A percentile compares a stretch with the other conserved stretches of the same genome.
Conservation (phyloP, 2,113 vertebrate species). For the Dasyprocta punctata region DNA sequence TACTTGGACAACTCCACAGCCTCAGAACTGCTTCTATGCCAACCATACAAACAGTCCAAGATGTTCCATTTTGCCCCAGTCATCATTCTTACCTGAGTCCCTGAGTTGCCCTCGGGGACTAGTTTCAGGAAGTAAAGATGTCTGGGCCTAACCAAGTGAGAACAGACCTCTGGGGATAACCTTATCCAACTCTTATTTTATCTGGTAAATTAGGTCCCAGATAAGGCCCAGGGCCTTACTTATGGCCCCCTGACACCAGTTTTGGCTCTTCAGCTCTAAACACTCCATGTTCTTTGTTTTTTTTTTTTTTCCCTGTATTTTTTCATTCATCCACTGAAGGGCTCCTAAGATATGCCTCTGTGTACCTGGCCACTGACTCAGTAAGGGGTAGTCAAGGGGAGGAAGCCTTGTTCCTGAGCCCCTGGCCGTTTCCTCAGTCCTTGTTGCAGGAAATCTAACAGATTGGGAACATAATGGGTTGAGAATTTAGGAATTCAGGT, state of each 20-base stretch:
- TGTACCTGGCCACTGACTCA: not conserved
- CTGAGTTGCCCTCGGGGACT: not conserved
- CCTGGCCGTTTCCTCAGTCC: not conserved
- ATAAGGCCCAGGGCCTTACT: not conserved
- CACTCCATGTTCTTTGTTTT: not conserved
- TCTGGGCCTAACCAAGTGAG: not conserved
- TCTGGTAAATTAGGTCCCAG: not conserved
- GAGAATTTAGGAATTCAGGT: not conserved
- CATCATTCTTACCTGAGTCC: not conserved
- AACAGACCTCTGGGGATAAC: not conserved
- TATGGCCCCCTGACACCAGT: not conserved
- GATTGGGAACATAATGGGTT: constrained; percentile 18
- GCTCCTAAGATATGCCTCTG: not conserved
- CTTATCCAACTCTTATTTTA: not conserved
- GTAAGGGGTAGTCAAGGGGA: not conserved
- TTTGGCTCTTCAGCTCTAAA: not conserved
- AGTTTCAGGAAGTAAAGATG: not conserved
- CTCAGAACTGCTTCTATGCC: not conserved
- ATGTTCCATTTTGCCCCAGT: not conserved
- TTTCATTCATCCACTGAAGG: constrained; percentile 1
- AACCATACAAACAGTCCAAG: not conserved
- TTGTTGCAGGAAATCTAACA: not conserved
- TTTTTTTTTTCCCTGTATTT: not conserved
- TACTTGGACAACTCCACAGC: not conserved
- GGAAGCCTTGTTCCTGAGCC: constrained; percentile 6